A percentile compares a stretch with the other conserved stretches of the same genome.
Evolutionary conservation across 2,797 vertebrate species (phyloP).

Genomic region (Epinephelus coioides): DNA sequence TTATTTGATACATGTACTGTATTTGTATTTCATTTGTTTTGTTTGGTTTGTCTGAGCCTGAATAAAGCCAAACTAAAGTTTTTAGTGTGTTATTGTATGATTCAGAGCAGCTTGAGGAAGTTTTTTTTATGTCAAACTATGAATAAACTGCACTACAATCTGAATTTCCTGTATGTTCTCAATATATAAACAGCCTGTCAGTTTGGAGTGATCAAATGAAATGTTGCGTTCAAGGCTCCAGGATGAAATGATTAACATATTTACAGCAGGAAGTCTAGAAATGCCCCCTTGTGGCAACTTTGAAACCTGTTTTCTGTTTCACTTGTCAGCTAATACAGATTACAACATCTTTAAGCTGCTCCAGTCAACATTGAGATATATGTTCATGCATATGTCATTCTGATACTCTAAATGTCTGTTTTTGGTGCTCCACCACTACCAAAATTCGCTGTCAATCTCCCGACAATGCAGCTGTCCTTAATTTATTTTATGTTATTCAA

Average conservation of each 20-base stretch:
- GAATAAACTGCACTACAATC: background rate
- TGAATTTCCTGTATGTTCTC: background rate
- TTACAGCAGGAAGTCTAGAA: constrained; percentile 4
- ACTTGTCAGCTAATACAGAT: background rate
- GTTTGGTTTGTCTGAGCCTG: constrained; percentile 7
- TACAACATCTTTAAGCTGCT: background rate
- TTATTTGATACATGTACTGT: constrained; percentile 37
- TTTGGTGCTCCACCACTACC: no score
- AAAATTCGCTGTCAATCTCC: no score
- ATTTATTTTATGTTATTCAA: no score
- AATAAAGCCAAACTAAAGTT: background rate
- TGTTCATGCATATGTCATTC: background rate
- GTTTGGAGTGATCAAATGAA: background rate
- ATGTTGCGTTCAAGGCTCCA: background rate
- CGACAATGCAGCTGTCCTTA: no score
- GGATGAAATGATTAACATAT: background rate
- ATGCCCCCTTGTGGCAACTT: constrained; percentile 67
- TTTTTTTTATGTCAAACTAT: background rate
- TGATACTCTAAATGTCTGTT: background rate
- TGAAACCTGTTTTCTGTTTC: background rate
- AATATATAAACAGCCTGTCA: background rate
- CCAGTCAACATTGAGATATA: background rate
- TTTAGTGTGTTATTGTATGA: background rate
- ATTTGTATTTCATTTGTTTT: constrained; percentile 31
- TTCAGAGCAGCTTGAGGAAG: background rate